These are phyloP conservation scores for Thaleichthys pacificus DNA, from an alignment of 2,797 vertebrate species.

Conservation along the genomic window DNA sequence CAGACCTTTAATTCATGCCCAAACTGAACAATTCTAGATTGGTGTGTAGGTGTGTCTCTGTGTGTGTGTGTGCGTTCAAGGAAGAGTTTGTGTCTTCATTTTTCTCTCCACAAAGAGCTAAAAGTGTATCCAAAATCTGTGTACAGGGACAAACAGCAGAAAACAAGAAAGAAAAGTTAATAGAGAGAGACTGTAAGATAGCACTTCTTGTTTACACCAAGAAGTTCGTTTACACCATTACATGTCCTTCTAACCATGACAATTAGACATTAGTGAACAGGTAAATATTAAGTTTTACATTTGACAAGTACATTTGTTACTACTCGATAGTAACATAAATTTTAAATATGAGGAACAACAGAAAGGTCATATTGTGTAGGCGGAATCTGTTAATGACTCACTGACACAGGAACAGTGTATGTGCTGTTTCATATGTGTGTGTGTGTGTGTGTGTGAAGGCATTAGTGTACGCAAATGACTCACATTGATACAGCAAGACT, in stretches of 20 bases:
- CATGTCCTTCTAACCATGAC: not conserved
- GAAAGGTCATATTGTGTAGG: conserved; percentile 87
- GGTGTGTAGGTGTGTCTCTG: not conserved
- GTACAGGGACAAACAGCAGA: too few relatives aligned
- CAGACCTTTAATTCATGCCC: conserved; percentile 12
- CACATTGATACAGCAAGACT: not conserved
- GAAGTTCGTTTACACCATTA: too few relatives aligned
- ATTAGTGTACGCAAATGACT: not conserved
- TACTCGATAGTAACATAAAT: conserved; percentile 45
- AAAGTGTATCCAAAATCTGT: too few relatives aligned
- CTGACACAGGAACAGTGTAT: conserved; percentile 52
- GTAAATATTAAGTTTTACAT: not conserved
- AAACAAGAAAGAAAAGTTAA: too few relatives aligned
- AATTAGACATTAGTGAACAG: not conserved
- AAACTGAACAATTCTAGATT: not conserved
- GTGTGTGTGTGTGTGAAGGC: not conserved
- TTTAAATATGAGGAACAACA: conserved; percentile 77
- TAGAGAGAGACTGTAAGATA: too few relatives aligned
- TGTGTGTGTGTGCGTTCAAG: not conserved
- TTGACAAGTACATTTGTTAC: not conserved
- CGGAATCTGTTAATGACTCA: conserved; percentile 86
- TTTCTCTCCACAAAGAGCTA: too few relatives aligned
- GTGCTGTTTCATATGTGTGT: conserved; percentile 7
- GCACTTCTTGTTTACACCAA: too few relatives aligned
- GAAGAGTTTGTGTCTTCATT: too few relatives aligned